Percentiles rank a stretch among this genome's conserved stretches.
Conservation (phyloP, 2,888 invertebrate species). For the Ferrisia virgata region DNA sequence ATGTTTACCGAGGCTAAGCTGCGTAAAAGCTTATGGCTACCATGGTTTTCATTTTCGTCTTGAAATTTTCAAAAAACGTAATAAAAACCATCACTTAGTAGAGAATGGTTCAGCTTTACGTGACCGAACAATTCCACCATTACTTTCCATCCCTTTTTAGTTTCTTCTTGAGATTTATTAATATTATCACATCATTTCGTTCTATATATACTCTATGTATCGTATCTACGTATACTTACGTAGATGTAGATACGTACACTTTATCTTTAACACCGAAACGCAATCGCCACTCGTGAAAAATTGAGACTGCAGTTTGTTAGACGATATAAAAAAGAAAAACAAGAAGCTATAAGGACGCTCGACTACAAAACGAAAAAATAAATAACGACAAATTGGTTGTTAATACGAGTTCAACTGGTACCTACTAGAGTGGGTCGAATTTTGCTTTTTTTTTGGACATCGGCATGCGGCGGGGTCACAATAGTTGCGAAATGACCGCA, state of each 20-base stretch:
- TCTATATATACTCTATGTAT: not conserved
- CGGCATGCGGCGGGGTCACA: too few relatives aligned
- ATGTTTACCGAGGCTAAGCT: conserved; percentile 27
- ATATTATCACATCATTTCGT: not conserved
- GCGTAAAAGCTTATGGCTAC: conserved; percentile 22
- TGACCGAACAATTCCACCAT: not conserved
- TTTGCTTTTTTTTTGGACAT: too few relatives aligned
- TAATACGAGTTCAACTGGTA: too few relatives aligned
- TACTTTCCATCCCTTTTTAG: not conserved
- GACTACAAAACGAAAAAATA: too few relatives aligned
- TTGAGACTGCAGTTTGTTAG: not conserved
- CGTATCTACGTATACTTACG: too few relatives aligned
- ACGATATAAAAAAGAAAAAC: not conserved
- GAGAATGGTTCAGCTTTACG: conserved; percentile 6
- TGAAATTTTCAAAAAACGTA: conserved; percentile 3
- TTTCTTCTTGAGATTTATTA: not conserved
- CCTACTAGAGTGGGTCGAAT: too few relatives aligned
- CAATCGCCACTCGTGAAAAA: not conserved
- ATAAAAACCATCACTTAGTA: conserved; percentile 7
- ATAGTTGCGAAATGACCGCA: too few relatives aligned
- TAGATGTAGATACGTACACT: too few relatives aligned
- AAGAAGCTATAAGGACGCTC: not conserved
- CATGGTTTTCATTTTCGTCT: conserved; percentile 18
- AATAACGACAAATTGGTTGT: too few relatives aligned
- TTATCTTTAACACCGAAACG: not conserved